Evolutionary conservation across 2,113 vertebrate genomes (phyloP).

Genomic region (Trochalopteron elliotii): DNA sequence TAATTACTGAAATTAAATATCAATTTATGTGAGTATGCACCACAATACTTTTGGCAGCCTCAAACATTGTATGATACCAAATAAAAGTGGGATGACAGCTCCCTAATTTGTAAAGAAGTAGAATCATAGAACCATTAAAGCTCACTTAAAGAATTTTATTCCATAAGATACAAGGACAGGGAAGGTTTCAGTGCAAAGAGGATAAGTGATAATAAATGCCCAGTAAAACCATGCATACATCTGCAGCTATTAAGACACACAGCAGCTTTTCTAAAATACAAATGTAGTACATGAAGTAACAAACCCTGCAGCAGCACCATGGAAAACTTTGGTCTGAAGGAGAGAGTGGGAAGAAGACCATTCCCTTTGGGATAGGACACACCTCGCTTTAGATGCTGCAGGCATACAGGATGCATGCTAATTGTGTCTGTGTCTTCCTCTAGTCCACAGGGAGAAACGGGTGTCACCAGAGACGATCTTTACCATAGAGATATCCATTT

Average conservation of each 20-base stretch:
- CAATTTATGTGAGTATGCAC: neutral
- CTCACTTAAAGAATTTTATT: conserved; percentile 36
- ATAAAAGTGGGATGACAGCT: neutral
- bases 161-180: neutral
- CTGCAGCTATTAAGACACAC: neutral
- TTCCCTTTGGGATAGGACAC: neutral
- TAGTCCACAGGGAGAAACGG: neutral
- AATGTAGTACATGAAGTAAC: neutral
- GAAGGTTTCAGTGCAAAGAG: neutral
- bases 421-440: neutral
- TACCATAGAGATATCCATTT: neutral
- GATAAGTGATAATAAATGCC: neutral
- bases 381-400: neutral
- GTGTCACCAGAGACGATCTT: neutral
- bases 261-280: conserved; percentile 7
- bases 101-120: neutral
- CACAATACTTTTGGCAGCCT: neutral
- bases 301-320: neutral
- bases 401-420: neutral
- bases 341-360: neutral
- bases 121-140: neutral
- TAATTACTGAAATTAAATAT: conserved; percentile 27
- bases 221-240: neutral
- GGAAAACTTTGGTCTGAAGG: conserved; percentile 4
- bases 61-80: neutral